Base-by-base conservation (phyloP, 2,888 invertebrate genomes). In the Hypercompe scribonia region DNA sequence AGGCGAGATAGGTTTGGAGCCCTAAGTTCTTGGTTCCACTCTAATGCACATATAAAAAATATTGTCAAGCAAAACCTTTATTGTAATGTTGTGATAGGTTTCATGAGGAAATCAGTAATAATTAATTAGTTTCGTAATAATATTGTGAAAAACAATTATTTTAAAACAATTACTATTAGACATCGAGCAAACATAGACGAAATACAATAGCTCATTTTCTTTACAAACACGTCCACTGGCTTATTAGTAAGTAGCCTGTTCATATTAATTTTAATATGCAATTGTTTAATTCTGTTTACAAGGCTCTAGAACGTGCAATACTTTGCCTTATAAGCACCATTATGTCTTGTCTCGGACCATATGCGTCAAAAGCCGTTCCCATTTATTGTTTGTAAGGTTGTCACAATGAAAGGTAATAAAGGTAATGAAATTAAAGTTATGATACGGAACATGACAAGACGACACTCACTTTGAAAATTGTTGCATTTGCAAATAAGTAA, bases 251-350 rank as follows among this genome's bases (percentile, higher is more conserved):
- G 33, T 71, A 1, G 46, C 24, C 68, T 58, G 68, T 79, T 75
- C 74, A 72, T 68, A 69, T 72, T 39, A 71, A 72, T 70, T 77
- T 73, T 84, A 81, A 81, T 84, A 67, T 74, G 71, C 82, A 65
- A 84, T 83, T 84, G 78, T 83, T 78, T 61, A 24, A 11, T 70
- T 67, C 5, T 70, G 11, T 65, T 50, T 74, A 75, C 66, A 71
- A 67, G 67, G 65, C 39, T 70, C 33, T 18, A 72, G 46, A 28
- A 46, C 39, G 39, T 65, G 70, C 64, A 67, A 67, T 50, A 63
- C 61, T 64, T 61, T 58, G 66, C 66, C 42, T 42, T 31, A 21
- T 66, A 66, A 42, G 42, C 34, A 58, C 36, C 31, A 21, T 58
- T 61, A 61, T 61, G 18, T 15, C 61, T 61, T 61, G 36, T 68